These are phyloP conservation scores for Agrotis clavis DNA, from an alignment of 2,888 invertebrate species.

Conservation along the genomic window DNA sequence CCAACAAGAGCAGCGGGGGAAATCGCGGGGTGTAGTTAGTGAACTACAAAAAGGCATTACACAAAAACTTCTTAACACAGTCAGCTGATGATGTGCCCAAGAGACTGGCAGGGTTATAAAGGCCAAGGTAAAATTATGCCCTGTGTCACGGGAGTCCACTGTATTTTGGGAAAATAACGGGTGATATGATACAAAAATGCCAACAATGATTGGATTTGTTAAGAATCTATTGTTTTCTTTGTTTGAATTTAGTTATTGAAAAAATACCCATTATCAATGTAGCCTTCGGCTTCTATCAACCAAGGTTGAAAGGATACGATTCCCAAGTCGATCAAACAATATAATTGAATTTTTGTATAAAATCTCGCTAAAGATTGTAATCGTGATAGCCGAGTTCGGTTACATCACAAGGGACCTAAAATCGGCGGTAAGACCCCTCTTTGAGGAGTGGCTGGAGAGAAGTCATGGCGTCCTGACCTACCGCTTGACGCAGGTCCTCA, in stretches of 20 bases:
- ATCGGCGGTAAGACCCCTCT: no score
- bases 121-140: no score
- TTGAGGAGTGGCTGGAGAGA: no score
- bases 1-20: no score
- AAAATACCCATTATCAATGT: background rate
- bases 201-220: background rate
- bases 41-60: no score
- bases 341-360: constrained; percentile 24
- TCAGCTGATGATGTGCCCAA: background rate
- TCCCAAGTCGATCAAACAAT: constrained; percentile 26
- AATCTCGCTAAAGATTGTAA: constrained; percentile 3
- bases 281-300: constrained; percentile 2
- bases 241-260: background rate
- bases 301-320: constrained; percentile 26
- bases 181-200: no score
- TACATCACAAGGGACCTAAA: background rate
- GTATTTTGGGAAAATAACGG: background rate
- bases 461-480: no score
- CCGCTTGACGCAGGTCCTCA: no score
- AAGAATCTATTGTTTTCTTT: background rate
- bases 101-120: no score
- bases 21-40: no score
- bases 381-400: constrained; percentile 2
- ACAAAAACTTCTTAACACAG: no score
- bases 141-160: no score